Evolutionary conservation across 2,888 invertebrate genomes (phyloP).

Genomic region (Dicyrtomina minuta): DNA sequence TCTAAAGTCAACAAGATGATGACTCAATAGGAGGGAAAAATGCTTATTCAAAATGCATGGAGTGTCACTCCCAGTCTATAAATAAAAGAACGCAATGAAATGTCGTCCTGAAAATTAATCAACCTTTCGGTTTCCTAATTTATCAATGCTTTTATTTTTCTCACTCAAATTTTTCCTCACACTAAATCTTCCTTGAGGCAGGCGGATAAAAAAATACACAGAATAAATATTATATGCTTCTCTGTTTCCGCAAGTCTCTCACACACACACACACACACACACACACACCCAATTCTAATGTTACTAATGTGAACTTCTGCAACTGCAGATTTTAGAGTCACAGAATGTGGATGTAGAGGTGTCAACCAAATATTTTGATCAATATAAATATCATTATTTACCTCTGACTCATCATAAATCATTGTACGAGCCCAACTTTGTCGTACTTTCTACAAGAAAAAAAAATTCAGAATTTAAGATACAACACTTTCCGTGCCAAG

Average conservation of each 20-base stretch:
- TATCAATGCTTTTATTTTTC: slow-evolving; percentile 18
- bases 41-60: slow-evolving; percentile 26
- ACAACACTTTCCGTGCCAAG: neutral
- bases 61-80: slow-evolving; percentile 29
- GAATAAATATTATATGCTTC: too few species aligned
- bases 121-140: slow-evolving; percentile 21
- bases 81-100: slow-evolving; percentile 19
- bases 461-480: neutral
- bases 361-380: slow-evolving; percentile 1
- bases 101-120: slow-evolving; percentile 21
- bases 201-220: neutral
- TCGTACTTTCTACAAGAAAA: neutral
- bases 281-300: neutral
- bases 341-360: neutral
- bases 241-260: too few species aligned
- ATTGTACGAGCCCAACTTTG: too few species aligned
- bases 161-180: slow-evolving; percentile 2
- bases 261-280: too few species aligned
- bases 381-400: too few species aligned
- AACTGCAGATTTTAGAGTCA: neutral
- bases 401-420: neutral
- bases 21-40: slow-evolving; percentile 25
- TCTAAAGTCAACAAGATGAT: slow-evolving; percentile 31
- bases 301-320: neutral
- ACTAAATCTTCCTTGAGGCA: too few species aligned